These are phyloP conservation scores for Amblyornis subalaris DNA, from an alignment of 2,113 vertebrate genomes.

Conservation along the genomic window DNA sequence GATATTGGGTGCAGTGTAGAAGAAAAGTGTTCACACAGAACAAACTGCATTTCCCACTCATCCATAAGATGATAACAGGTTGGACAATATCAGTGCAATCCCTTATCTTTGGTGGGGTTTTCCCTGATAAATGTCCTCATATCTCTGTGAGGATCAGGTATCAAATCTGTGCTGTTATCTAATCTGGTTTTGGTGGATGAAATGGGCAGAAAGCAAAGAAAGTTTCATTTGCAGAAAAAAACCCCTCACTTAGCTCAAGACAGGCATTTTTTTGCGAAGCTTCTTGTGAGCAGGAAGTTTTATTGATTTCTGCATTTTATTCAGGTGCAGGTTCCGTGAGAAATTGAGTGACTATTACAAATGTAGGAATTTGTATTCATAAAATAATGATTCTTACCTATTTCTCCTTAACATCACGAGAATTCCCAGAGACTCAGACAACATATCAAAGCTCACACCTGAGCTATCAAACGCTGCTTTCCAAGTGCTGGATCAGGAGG, in stretches of 20 bases:
- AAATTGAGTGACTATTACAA: not conserved
- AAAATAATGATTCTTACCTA: not conserved
- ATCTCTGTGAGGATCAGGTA: not conserved
- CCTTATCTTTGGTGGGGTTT: not conserved
- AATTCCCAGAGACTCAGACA: not conserved
- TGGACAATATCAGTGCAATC: not conserved
- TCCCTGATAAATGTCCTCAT: not conserved
- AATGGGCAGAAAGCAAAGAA: not conserved
- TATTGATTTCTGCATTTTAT: not conserved
- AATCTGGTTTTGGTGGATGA: not conserved
- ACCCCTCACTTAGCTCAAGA: not conserved
- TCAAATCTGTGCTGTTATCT: not conserved
- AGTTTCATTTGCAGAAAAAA: not conserved
- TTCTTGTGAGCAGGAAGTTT: not conserved
- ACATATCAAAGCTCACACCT: not conserved
- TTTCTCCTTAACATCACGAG: too few species aligned
- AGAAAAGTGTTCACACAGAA: rapidly evolving
- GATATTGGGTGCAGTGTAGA: rapidly evolving
- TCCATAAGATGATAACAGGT: not conserved
- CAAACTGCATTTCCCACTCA: not conserved
- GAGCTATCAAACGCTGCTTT: not conserved
- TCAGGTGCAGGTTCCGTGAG: not conserved
- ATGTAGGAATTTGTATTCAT: not conserved
- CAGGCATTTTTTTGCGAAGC: rapidly evolving
- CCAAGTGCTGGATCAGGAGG: not conserved